These are phyloP conservation scores for Limnothrissa miodon DNA, from an alignment of 2,113 vertebrate species.

Conservation along the genomic window DNA sequence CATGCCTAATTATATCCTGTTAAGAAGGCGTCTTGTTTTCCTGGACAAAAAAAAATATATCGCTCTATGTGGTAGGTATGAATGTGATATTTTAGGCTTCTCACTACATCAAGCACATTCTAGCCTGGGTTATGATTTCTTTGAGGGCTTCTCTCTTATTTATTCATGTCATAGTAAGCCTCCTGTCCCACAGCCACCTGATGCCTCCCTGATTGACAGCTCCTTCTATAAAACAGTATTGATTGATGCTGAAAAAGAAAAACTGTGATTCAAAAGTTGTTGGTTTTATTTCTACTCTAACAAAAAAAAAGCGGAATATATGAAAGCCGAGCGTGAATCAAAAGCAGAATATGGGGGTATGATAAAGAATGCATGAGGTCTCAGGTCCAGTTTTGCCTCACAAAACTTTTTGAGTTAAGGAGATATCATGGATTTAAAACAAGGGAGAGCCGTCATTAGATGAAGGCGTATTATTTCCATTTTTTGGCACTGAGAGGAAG, in stretches of 20 bases:
- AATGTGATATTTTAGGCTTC: conserved; percentile 6
- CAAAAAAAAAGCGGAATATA: conserved; percentile 22
- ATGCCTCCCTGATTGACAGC: conserved; percentile 47
- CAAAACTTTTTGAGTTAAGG: conserved; percentile 35
- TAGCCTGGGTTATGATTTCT: background rate
- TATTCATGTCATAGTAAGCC: conserved; percentile 52
- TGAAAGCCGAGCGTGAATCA: conserved; percentile 21
- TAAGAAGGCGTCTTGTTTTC: background rate
- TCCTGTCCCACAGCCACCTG: conserved; percentile 34
- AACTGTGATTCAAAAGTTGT: conserved; percentile 39
- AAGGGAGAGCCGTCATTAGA: conserved; percentile 15
- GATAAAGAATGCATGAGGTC: conserved; percentile 50
- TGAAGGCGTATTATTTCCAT: background rate
- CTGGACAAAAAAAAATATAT: background rate
- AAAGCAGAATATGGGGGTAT: conserved; percentile 23
- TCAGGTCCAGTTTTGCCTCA: conserved; percentile 28
- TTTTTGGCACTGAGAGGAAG: conserved; percentile 17
- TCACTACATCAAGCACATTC: conserved; percentile 22
- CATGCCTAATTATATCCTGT: background rate
- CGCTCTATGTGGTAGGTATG: conserved; percentile 13
- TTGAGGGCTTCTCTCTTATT: conserved; percentile 30
- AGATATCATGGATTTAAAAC: background rate
- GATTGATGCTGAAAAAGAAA: conserved; percentile 43
- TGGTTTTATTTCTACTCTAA: background rate
- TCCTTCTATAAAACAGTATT: conserved; percentile 40